Evolutionary conservation across 1,140 invertebrate genomes (phyloP).

Genomic region (Drosophila sp.): DNA sequence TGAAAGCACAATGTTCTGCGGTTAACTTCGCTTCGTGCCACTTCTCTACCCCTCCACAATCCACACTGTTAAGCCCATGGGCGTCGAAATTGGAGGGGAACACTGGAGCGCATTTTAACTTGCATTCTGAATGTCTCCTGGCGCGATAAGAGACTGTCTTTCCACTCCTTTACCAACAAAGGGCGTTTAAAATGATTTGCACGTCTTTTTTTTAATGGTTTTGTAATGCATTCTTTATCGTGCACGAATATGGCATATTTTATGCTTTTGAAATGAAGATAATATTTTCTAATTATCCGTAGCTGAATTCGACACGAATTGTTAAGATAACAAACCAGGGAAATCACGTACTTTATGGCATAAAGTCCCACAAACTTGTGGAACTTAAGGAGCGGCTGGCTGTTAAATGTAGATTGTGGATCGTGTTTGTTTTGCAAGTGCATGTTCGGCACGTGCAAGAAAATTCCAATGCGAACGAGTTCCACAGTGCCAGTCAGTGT

Average conservation of each 20-base stretch:
- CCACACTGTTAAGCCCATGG: neutral
- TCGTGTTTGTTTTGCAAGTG: neutral
- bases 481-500: conserved; percentile 15
- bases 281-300: conserved; percentile 15
- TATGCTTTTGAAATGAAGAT: conserved; percentile 39
- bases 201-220: conserved; percentile 44
- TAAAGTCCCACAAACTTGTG: neutral
- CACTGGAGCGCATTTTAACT: too few species aligned
- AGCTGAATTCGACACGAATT: conserved; percentile 7
- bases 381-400: too few species aligned
- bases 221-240: conserved; percentile 31
- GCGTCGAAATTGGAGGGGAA: neutral
- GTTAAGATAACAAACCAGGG: neutral
- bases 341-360: conserved; percentile 11
- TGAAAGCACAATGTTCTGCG: conserved; percentile 66
- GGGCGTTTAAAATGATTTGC: conserved; percentile 47
- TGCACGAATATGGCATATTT: conserved; percentile 38
- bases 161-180: neutral
- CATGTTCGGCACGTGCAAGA: neutral
- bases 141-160: neutral
- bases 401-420: neutral
- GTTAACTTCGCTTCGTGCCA: conserved; percentile 43
- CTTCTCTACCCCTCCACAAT: neutral
- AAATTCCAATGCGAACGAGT: neutral
- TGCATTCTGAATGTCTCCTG: neutral